phyloP scores from a whole-genome alignment of 2,797 vertebrate species.

The Lepidocolaptes lacrymiger region DNA sequence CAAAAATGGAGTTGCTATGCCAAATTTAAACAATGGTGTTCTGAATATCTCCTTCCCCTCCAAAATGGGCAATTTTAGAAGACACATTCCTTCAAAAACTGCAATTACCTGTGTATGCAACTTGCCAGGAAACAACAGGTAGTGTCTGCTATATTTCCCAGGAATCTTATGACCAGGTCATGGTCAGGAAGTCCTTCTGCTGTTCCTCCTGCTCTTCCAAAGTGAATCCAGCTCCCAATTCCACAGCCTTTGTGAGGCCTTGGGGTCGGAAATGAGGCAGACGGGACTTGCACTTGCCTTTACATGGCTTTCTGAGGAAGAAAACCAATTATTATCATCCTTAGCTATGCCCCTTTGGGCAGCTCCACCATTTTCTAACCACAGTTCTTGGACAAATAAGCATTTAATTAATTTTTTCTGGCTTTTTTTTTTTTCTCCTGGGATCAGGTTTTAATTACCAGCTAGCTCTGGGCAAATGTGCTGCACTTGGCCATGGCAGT shows the following conservation, averaged over 20 bases:
- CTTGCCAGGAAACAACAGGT: background rate
- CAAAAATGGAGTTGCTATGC: background rate
- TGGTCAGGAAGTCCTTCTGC: background rate
- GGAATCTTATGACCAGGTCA: background rate
- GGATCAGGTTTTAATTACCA: background rate
- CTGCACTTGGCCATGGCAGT: background rate
- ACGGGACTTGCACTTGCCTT: background rate
- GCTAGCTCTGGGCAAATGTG: background rate
- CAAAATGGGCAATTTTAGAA: background rate
- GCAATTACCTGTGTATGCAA: background rate
- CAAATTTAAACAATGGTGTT: background rate
- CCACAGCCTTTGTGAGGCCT: background rate
- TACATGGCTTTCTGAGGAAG: background rate
- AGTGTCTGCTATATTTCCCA: background rate
- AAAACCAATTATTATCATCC: background rate
- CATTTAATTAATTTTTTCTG: background rate
- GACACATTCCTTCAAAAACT: background rate
- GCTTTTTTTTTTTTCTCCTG: fast-evolving
- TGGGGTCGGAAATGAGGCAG: background rate
- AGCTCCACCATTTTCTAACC: background rate
- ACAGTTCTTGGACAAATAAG: background rate
- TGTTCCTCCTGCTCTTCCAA: background rate
- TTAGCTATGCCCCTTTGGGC: background rate
- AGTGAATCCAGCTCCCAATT: background rate
- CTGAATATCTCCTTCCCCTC: background rate